Evolutionary conservation across 2,888 invertebrate species (phyloP).

Genomic region (Campopleginae sp.): DNA sequence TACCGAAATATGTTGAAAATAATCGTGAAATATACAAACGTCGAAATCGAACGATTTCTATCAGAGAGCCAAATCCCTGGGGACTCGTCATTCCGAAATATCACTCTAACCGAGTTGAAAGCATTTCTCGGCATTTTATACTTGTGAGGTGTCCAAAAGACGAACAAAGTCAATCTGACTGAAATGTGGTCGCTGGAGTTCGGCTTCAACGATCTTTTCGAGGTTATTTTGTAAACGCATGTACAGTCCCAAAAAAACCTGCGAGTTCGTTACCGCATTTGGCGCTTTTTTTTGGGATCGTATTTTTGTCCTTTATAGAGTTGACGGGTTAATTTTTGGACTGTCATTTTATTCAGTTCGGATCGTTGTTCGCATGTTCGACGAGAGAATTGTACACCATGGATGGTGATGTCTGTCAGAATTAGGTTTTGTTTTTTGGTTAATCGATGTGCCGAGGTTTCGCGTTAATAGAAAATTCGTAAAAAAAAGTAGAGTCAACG

Average conservation of each 20-base stretch:
- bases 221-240: not conserved
- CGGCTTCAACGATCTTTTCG: not conserved
- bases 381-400: not conserved
- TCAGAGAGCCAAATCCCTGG: not conserved
- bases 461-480: constrained; percentile 43
- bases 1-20: no score
- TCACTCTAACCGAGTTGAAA: constrained; percentile 25
- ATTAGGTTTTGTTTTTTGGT: constrained; percentile 23
- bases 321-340: not conserved
- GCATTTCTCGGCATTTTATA: constrained; percentile 33
- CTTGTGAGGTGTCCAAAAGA: constrained; percentile 37
- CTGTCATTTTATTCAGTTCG: constrained; percentile 1
- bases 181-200: constrained; percentile 28
- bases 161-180: constrained; percentile 10
- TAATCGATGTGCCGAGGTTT: not conserved
- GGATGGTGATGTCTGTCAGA: not conserved
- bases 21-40: no score
- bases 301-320: not conserved
- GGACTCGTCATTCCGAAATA: not conserved
- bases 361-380: not conserved
- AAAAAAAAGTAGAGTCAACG: constrained; percentile 27
- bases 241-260: not conserved
- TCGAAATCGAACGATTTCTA: constrained; percentile 28
- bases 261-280: not conserved
- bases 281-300: not conserved